Evolutionary conservation across 2,888 invertebrate genomes (phyloP).

Genomic region (Hemaris fuciformis): DNA sequence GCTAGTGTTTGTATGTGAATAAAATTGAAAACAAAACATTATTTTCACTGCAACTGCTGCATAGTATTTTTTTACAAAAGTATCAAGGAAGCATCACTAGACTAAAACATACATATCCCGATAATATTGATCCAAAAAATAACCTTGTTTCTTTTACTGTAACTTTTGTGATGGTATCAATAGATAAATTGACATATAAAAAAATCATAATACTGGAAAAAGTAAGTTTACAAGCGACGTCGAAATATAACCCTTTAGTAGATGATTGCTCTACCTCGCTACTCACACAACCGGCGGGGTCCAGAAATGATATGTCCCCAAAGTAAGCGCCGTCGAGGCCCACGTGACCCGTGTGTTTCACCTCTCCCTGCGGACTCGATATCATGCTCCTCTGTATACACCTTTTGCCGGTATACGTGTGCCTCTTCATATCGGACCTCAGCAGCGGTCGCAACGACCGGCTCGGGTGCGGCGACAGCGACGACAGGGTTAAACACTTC

Average conservation of each 20-base stretch:
- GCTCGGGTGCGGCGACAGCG: slow-evolving; percentile 59
- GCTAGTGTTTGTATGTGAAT: no score
- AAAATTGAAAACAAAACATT: no score
- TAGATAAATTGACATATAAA: background rate
- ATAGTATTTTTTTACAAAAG: no score
- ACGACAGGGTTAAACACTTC: slow-evolving; percentile 38
- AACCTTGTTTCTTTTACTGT: no score
- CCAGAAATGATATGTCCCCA: slow-evolving; percentile 90
- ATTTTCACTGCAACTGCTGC: no score
- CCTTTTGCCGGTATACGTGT: slow-evolving; percentile 80
- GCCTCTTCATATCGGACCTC: slow-evolving; percentile 77
- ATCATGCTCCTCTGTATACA: slow-evolving; percentile 95
- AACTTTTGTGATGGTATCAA: no score
- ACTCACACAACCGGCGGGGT: slow-evolving; percentile 69
- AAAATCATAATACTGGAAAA: no score
- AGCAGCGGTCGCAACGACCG: slow-evolving; percentile 62
- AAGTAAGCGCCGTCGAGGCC: slow-evolving; percentile 98
- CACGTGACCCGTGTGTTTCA: slow-evolving; percentile 97
- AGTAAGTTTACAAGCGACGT: background rate
- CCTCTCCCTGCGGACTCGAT: slow-evolving; percentile 97
- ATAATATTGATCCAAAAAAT: no score
- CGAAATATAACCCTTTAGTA: background rate
- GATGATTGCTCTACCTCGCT: slow-evolving; percentile 15
- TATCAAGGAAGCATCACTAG: no score
- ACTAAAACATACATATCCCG: no score